Base-by-base conservation (phyloP, 1,140 invertebrate genomes). In the Mercenaria mercenaria region DNA sequence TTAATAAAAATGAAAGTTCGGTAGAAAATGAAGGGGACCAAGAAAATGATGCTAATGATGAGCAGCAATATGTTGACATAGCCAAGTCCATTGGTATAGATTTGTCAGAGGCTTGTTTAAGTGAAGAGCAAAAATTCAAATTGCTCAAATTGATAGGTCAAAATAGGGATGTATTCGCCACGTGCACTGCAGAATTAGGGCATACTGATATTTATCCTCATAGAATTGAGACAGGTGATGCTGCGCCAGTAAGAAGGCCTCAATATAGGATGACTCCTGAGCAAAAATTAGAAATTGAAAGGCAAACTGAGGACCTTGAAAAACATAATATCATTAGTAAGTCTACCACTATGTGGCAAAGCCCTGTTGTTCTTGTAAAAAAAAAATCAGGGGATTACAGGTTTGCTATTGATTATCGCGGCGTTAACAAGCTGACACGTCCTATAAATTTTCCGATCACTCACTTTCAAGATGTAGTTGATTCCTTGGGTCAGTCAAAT, bases 121-220 rank as follows among this genome's bases (percentile, higher is more conserved):
- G 0, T 15, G 29, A 77, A 91, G 39, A 89, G 37, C 50, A 82
- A 89, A 81, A 76, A 50, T 18, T 37, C 8, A 69, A 47, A 81
- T 29, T 91, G 29, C 3, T 43, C 20, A 26, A 34, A 39, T 90
- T 91, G 81, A 8, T 91, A 18, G 83, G 50, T 20, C 80, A 81
- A 56, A 74, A 91, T 39, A 80, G 79, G 61, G 91, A 91, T 86
- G 47, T 91, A 23, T 91, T 91, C 90, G 88, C 88, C n/a, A 76
- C 52, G 29, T 47, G 76, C 56, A 37, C 85, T 23, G 43, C 37
- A n/a, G 83, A 91, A 84, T 52, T 90, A 37, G 91, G 91, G 26
- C 4, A 67, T 76, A 82, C 91, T n/a, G 10, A 86, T 18, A 8
- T 69, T 11, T 79, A 72, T 56, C 39, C 47, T 15, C 89, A 91